Percentiles rank a stretch among this genome's conserved stretches.
phyloP scores from a whole-genome alignment of 2,888 invertebrate genomes.

The Latheticus oryzae region DNA sequence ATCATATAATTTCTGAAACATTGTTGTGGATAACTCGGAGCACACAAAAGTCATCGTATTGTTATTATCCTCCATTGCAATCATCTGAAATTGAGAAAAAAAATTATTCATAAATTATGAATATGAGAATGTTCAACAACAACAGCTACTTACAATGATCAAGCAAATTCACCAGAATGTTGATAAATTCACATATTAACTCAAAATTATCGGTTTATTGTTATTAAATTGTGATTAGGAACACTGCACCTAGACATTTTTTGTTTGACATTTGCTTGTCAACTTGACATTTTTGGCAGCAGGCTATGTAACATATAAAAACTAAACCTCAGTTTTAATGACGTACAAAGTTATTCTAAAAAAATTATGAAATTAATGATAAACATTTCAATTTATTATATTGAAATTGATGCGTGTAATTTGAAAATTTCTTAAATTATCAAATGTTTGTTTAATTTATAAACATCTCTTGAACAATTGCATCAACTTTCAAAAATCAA shows the following conservation, averaged over 20 bases:
- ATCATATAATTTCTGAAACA: slow-evolving; percentile 63
- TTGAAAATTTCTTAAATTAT: no score
- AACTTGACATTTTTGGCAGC: slow-evolving; percentile 22
- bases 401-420: no score
- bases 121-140: no score
- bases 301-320: slow-evolving; percentile 5
- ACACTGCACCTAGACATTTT: slow-evolving; percentile 29
- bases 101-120: background rate
- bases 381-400: no score
- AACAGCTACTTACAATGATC: background rate
- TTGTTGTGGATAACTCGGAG: slow-evolving; percentile 59
- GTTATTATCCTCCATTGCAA: slow-evolving; percentile 60
- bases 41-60: slow-evolving; percentile 63
- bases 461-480: no score
- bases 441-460: no score
- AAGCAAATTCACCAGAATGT: background rate
- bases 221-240: slow-evolving; percentile 28
- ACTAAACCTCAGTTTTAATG: no score
- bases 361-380: no score
- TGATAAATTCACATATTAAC: slow-evolving; percentile 20
- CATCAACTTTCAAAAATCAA: no score
- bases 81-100: slow-evolving; percentile 49
- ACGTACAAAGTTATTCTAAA: no score
- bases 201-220: slow-evolving; percentile 32
- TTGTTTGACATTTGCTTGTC: slow-evolving; percentile 14